A percentile compares a stretch with the other conserved stretches of the same genome.
Conservation (phyloP, 2,888 invertebrate genomes). For the Nemotelus pantherinus region DNA sequence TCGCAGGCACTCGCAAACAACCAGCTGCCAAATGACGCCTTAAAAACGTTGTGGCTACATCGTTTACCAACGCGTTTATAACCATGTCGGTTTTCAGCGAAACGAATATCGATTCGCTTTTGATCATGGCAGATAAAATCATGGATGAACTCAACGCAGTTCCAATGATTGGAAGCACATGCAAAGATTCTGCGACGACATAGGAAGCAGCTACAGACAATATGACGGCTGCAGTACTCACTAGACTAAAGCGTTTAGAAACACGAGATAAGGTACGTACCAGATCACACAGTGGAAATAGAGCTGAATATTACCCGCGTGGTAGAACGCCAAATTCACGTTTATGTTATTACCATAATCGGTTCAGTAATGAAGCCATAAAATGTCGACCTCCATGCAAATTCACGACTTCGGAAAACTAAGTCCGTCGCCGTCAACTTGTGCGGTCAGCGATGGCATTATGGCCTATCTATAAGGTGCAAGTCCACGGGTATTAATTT, state of each 20-base stretch:
- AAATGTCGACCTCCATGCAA: neutral
- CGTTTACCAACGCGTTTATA: neutral
- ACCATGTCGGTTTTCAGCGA: neutral
- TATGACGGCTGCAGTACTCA: neutral
- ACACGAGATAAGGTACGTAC: no score
- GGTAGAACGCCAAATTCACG: neutral
- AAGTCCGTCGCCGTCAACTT: neutral
- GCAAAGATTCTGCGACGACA: neutral
- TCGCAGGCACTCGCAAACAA: neutral
- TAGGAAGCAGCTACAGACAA: neutral
- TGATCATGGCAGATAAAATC: neutral
- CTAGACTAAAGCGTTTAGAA: neutral
- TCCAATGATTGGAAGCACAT: neutral
- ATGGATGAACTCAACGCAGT: neutral
- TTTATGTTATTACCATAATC: constrained; percentile 3
- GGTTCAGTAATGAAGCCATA: neutral
- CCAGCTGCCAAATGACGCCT: neutral
- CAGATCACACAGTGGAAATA: neutral
- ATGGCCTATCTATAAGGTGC: neutral
- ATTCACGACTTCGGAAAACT: neutral
- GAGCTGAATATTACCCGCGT: neutral
- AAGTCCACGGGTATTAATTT: neutral
- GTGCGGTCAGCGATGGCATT: neutral
- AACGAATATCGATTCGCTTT: neutral
- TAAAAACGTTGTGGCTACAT: constrained; percentile 1